phyloP scores from a whole-genome alignment of 1,140 invertebrate species.

The Conus betulinus region DNA sequence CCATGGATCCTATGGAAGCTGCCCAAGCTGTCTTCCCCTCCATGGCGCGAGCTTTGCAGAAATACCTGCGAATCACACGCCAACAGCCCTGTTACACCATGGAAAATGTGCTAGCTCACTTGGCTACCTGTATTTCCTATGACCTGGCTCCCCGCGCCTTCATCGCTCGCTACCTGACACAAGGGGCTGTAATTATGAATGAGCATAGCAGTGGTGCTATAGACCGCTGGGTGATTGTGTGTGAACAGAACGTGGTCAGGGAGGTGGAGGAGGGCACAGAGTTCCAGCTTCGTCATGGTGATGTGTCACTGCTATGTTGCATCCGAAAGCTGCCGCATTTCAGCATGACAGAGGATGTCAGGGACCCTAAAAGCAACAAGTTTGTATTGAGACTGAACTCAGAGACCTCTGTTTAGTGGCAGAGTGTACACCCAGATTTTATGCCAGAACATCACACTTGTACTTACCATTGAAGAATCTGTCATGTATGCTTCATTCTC shows the following conservation, averaged over 20 bases:
- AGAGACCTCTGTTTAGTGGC: conserved; percentile 91
- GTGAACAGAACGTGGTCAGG: conserved; percentile 90
- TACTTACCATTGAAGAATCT: too few relatives aligned
- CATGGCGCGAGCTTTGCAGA: conserved; percentile 95
- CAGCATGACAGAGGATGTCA: conserved; percentile 93
- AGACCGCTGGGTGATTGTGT: conserved; percentile 92
- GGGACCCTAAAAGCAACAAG: conserved; percentile 96
- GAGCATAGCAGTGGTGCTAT: conserved; percentile 58
- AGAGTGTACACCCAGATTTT: too few relatives aligned
- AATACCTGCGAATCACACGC: conserved; percentile 94
- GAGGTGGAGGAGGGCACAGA: conserved; percentile 85
- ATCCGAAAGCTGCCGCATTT: conserved; percentile 92
- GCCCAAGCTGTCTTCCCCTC: conserved; percentile 98
- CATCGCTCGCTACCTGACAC: conserved; percentile 81
- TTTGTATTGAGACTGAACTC: conserved; percentile 96
- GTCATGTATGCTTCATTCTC: too few relatives aligned
- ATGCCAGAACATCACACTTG: too few relatives aligned
- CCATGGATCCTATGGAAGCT: conserved; percentile 95
- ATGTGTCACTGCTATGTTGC: conserved; percentile 92
- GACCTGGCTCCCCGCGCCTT: conserved; percentile 95
- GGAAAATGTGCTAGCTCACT: conserved; percentile 90
- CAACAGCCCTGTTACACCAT: conserved; percentile 97
- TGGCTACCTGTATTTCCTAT: conserved; percentile 92
- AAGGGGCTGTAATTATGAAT: conserved; percentile 75
- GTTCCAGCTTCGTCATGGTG: conserved; percentile 92